phyloP scores from a whole-genome alignment of 92 coral and sea anemone species.

The Umimayanthus kanabou region DNA sequence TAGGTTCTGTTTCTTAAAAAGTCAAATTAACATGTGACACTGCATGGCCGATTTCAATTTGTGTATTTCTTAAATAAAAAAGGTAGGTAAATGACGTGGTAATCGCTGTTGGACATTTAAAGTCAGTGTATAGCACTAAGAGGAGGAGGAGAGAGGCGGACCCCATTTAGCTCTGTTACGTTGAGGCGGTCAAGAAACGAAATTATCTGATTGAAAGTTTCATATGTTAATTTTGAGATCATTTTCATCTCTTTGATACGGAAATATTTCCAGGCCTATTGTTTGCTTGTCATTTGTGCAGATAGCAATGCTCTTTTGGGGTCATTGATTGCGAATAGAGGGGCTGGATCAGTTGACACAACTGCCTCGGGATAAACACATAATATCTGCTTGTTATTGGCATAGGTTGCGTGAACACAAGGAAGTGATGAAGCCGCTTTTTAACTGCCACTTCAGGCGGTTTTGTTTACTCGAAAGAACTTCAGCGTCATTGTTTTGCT shows the following conservation, averaged over 20 bases:
- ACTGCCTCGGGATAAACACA: neutral
- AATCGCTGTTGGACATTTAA: neutral
- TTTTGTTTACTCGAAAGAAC: neutral
- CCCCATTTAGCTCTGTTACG: too few species aligned
- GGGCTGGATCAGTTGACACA: neutral
- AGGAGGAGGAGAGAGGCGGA: neutral
- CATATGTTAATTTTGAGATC: neutral
- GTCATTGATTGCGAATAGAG: neutral
- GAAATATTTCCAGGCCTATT: neutral
- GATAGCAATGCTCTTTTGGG: neutral
- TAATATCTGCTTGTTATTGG: neutral
- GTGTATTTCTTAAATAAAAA: too few species aligned
- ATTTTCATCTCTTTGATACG: neutral
- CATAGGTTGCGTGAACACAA: neutral
- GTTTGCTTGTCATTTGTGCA: neutral
- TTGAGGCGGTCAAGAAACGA: neutral
- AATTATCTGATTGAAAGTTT: neutral
- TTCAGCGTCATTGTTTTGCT: neutral
- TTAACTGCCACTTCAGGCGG: neutral
- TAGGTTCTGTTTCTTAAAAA: neutral
- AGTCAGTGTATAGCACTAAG: neutral
- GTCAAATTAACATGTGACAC: neutral
- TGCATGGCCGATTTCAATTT: too few species aligned
- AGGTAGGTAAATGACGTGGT: neutral
- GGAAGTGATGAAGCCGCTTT: neutral